phyloP scores from a whole-genome alignment of 2,113 vertebrate genomes.

The Campylorhamphus procurvoides region DNA sequence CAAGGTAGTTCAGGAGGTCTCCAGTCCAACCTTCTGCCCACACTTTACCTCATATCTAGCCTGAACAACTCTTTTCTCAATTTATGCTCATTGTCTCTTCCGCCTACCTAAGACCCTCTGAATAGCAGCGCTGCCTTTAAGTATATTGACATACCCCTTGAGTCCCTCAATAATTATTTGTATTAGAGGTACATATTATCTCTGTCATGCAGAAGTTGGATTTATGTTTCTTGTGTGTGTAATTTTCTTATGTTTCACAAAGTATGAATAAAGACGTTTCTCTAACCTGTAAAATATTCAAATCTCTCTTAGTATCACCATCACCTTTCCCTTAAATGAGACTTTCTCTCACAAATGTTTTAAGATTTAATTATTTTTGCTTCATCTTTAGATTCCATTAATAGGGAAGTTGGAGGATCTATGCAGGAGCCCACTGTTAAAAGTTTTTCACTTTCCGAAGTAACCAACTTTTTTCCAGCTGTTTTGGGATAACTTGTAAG shows the following conservation, averaged over 20 bases:
- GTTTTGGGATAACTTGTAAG: not conserved
- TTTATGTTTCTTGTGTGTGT: not conserved
- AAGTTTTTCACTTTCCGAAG: not conserved
- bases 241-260: not conserved
- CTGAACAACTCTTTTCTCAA: not conserved
- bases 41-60: accelerated
- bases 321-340: not conserved
- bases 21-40: not conserved
- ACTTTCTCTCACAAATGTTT: not conserved
- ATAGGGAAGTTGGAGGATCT: not conserved
- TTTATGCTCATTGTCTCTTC: not conserved
- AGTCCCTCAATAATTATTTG: not conserved
- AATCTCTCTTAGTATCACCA: not conserved
- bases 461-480: not conserved
- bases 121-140: not conserved
- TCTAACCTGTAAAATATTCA: not conserved
- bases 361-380: not conserved
- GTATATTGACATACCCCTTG: accelerated
- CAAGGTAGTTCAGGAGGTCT: not conserved
- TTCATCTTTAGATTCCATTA: not conserved
- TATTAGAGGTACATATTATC: not conserved
- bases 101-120: not conserved
- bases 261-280: not conserved
- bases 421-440: not conserved
- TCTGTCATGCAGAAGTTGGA: not conserved